Evolutionary conservation across 2,888 invertebrate species (phyloP).

Genomic region (Alcis repandata): DNA sequence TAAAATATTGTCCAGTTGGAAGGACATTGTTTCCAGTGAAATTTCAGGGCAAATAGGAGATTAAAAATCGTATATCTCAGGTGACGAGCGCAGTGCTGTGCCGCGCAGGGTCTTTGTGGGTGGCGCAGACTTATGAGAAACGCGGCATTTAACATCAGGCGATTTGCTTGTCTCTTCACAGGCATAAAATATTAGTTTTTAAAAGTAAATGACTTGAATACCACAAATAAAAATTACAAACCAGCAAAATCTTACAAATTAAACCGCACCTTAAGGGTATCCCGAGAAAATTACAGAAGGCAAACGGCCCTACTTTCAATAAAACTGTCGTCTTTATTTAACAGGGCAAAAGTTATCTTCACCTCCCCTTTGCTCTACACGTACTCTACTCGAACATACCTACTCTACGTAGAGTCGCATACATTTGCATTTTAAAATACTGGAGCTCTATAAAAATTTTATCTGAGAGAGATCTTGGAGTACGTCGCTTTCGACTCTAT

Average conservation of each 20-base stretch:
- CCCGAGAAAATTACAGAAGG: constrained; percentile 82
- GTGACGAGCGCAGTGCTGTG: no score
- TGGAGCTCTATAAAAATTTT: constrained; percentile 37
- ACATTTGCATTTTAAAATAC: constrained; percentile 46
- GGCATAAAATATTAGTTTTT: no score
- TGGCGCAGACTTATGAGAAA: no score
- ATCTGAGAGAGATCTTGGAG: constrained; percentile 33
- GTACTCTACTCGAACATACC: constrained; percentile 34
- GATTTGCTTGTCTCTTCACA: no score
- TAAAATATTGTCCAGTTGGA: no score
- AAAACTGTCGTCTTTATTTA: constrained; percentile 86
- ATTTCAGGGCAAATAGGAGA: no score
- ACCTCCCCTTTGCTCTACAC: constrained; percentile 59
- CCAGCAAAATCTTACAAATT: constrained; percentile 39
- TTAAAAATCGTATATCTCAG: no score
- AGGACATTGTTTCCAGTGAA: no score
- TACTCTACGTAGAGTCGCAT: constrained; percentile 22
- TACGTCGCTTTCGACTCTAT: constrained; percentile 28
- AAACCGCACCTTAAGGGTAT: constrained; percentile 67
- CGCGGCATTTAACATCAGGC: no score
- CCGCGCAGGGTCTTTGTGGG: no score
- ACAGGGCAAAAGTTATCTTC: constrained; percentile 81
- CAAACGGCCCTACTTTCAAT: constrained; percentile 85
- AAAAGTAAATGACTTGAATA: no score
- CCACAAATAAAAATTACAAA: background rate